Conservation (phyloP, 2,888 invertebrate species). For the Perizoma flavofasciatum region DNA sequence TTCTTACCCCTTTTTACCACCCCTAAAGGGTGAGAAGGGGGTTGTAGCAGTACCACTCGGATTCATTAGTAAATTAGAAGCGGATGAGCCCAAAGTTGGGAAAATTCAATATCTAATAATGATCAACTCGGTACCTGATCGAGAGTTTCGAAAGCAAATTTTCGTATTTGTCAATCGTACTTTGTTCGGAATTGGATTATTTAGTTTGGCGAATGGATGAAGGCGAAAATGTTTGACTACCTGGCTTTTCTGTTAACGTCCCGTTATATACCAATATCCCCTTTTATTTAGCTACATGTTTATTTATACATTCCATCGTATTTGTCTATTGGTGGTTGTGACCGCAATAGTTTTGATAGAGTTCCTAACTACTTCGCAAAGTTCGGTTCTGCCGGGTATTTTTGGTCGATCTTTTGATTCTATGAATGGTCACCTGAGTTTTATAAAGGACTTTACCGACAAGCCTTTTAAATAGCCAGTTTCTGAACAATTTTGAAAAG, state of each 20-base stretch:
- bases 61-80: conserved; percentile 85
- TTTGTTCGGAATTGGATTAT: conserved; percentile 78
- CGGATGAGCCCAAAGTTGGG: conserved; percentile 84
- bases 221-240: conserved; percentile 64
- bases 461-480: too few relatives aligned
- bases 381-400: conserved; percentile 22
- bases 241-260: conserved; percentile 33
- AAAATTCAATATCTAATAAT: conserved; percentile 85
- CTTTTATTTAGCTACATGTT: conserved; percentile 10
- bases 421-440: conserved; percentile 13
- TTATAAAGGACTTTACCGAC: conserved; percentile 1
- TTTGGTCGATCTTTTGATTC: conserved; percentile 25
- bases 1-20: conserved; percentile 75
- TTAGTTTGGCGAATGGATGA: conserved; percentile 77
- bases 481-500: too few relatives aligned
- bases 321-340: conserved; percentile 28
- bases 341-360: conserved; percentile 33
- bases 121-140: conserved; percentile 61
- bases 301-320: neutral
- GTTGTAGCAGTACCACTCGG: conserved; percentile 82
- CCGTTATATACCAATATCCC: conserved; percentile 35
- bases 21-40: conserved; percentile 51
- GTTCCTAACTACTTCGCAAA: conserved; percentile 32
- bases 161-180: conserved; percentile 77
- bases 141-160: conserved; percentile 46